Base-by-base conservation (phyloP, 2,113 vertebrate species). In the Megalops atlanticus region DNA sequence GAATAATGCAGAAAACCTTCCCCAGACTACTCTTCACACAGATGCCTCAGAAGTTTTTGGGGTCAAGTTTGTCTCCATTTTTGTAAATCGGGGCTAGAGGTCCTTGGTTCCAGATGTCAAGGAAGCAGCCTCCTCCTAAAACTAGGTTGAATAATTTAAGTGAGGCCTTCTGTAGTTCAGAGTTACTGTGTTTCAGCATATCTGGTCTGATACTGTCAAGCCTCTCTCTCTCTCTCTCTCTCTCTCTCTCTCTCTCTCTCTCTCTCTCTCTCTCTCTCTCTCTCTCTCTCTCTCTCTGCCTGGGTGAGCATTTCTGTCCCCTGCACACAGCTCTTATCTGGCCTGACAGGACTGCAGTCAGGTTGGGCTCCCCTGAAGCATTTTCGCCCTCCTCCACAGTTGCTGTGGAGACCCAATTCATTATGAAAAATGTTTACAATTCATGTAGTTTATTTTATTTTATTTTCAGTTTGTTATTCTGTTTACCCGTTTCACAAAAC, bases 211-310 rank as follows among this genome's bases (percentile, higher is more conserved):
- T 54, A 54, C 49, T 49, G 2, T 49, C 47, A 54, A 4, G 49
- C n/a, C n/a, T n/a, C n/a, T n/a, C n/a, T n/a, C n/a, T n/a, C n/a
- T n/a, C n/a, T n/a, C n/a, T n/a, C n/a, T n/a, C n/a, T n/a, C n/a
- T n/a, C n/a, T n/a, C n/a, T n/a, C n/a, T n/a, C n/a, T n/a, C n/a
- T n/a, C n/a, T 69, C 64, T 18, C 81, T 86, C 73, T 81, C n/a
- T n/a, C n/a, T n/a, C n/a, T n/a, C n/a, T n/a, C n/a, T n/a, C n/a
- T n/a, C n/a, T n/a, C n/a, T n/a, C n/a, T n/a, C n/a, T n/a, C n/a
- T n/a, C n/a, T n/a, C n/a, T n/a, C n/a, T n/a, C n/a, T n/a, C n/a
- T 69, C 64, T 18, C 81, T 86, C 73, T 81, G 85, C 82, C 78
- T 81, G 74, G 49, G 36, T 81, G 45, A 68, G 73, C 70, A 52